phyloP scores from a whole-genome alignment of 1,140 invertebrate species.

The Laupala kohalensis region DNA sequence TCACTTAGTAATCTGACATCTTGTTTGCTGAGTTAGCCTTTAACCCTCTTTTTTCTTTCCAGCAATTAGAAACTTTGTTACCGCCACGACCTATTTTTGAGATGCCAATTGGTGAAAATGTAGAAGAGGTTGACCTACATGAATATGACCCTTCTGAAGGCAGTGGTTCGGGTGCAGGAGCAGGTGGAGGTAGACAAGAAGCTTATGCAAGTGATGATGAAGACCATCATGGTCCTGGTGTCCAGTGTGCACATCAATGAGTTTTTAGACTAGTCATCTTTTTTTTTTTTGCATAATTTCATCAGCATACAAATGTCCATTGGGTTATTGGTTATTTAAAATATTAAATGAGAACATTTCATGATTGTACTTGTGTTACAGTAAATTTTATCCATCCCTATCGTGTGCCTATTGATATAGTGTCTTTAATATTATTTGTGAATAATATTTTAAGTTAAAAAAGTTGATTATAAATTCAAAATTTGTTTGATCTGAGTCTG shows the following conservation, averaged over 20 bases:
- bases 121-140: slow-evolving; percentile 69
- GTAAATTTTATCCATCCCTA: too few relatives aligned
- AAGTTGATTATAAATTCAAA: too few relatives aligned
- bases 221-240: slow-evolving; percentile 41
- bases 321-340: neutral
- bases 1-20: neutral
- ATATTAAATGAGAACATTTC: too few relatives aligned
- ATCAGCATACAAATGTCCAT: neutral
- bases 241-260: slow-evolving; percentile 60
- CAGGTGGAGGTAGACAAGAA: slow-evolving; percentile 36
- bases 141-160: slow-evolving; percentile 49
- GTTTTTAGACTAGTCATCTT: neutral
- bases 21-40: neutral
- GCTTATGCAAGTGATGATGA: slow-evolving; percentile 56
- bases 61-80: slow-evolving; percentile 55
- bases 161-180: slow-evolving; percentile 25
- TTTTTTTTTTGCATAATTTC: neutral
- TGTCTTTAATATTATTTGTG: too few relatives aligned
- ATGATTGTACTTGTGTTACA: too few relatives aligned
- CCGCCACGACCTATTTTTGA: slow-evolving; percentile 48
- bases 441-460: too few relatives aligned
- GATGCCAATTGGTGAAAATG: slow-evolving; percentile 56
- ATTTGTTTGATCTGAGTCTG: too few relatives aligned
- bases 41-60: slow-evolving; percentile 15
- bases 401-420: too few relatives aligned